phyloP scores from a whole-genome alignment of 2,797 vertebrate species.

The Chaunax sp. region DNA sequence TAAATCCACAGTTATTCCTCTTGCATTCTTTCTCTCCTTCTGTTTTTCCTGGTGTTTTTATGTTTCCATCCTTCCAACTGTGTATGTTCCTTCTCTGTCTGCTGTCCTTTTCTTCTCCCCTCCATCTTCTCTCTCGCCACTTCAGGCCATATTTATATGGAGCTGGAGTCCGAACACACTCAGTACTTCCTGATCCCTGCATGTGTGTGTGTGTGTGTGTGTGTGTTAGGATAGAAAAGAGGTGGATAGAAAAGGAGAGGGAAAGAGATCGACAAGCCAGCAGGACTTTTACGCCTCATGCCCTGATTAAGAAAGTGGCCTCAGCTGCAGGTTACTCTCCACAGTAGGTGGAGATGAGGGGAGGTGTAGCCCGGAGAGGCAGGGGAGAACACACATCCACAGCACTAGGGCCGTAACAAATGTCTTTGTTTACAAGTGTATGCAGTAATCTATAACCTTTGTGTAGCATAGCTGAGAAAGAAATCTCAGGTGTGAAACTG shows the following conservation, averaged over 20 bases:
- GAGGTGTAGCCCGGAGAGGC: no score
- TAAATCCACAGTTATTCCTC: neutral
- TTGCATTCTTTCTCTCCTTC: neutral
- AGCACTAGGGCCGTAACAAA: no score
- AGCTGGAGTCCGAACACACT: constrained; percentile 32
- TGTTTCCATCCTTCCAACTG: neutral
- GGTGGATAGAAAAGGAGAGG: neutral
- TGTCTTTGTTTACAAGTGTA: neutral
- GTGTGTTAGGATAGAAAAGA: neutral
- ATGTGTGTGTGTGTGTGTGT: constrained; percentile 29
- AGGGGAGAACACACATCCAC: no score
- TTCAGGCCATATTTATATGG: constrained; percentile 39
- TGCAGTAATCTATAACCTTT: neutral
- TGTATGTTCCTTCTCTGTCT: no score
- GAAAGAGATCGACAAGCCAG: neutral
- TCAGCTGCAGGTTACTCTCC: no score
- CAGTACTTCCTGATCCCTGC: constrained; percentile 35
- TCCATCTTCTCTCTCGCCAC: constrained; percentile 11
- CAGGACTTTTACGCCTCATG: no score
- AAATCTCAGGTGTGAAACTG: neutral
- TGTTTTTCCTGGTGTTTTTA: no score
- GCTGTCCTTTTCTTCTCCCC: neutral
- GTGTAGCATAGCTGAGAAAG: neutral
- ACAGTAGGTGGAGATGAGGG: no score
- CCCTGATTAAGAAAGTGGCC: no score